phyloP scores from a whole-genome alignment of 2,113 vertebrate species.

The Pagrus major region DNA sequence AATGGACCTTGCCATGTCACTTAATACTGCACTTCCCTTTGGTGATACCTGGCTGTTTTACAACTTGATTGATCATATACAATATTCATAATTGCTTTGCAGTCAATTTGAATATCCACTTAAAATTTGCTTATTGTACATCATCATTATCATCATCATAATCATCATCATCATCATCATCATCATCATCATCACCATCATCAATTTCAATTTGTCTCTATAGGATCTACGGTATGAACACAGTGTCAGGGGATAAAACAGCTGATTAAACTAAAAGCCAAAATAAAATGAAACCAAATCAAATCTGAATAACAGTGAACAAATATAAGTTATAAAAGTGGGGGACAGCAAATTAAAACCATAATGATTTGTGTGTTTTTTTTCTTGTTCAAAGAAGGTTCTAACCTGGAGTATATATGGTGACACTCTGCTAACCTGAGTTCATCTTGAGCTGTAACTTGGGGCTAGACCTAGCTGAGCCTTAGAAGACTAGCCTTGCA shows the following conservation, averaged over 20 bases:
- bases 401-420: not conserved
- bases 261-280: not conserved
- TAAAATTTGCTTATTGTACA: conserved; percentile 3
- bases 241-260: not conserved
- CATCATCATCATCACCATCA: not conserved
- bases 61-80: conserved; percentile 5
- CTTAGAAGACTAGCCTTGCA: conserved; percentile 6
- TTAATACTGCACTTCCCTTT: conserved; percentile 10
- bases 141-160: not conserved
- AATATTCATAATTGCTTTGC: not conserved
- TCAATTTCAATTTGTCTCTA: not conserved
- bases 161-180: not conserved
- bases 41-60: not conserved
- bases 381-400: not conserved
- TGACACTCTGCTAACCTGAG: not conserved
- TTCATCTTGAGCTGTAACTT: not conserved
- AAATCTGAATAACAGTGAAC: not conserved
- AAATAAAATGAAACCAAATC: not conserved
- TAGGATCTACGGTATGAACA: not conserved
- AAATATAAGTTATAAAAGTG: not conserved
- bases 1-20: conserved; percentile 3
- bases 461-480: not conserved
- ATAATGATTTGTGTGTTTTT: not conserved
- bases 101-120: conserved; percentile 7
- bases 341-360: not conserved